Evolutionary conservation across 2,113 vertebrate species (phyloP), one percentile per base, ranked within the genome.

Genomic region (Sapayoa aenigma): DNA sequence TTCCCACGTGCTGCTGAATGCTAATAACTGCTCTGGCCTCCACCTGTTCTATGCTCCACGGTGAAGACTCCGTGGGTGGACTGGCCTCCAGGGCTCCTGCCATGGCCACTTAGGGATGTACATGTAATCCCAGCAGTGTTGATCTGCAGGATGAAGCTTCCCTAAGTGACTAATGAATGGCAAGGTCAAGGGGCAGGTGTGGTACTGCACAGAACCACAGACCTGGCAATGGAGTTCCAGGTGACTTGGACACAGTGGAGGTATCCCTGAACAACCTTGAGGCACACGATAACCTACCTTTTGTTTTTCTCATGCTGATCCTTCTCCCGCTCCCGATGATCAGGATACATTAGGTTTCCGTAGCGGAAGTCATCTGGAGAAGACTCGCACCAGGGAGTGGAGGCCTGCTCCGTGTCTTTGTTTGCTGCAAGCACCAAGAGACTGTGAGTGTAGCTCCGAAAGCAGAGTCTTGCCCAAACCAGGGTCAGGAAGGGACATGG

Each of bases 301-400:
- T 99, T 99, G 97, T 99, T 99, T 97, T 98, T 99, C 95, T 99
- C 99, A 16, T 99, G 99, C 93, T 99, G 99, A 81, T 99, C 99
- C 14, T 98, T 98, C 92, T 99, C 99, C 5, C 99, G 98, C 53
- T 99, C 99, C 10, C 99, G 98, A 3, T 98, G 99, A 22, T 99
- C 99, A 0, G 97, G 86, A 82, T 98, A 98, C 8, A 87, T 97
- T 12, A 98, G 98, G 97, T 98, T 99, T 74, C 98, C 97, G 0
- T 98, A 98, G 94, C 99, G 99, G 77, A 98, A 98, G 25, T 99
- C 99, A 23, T 99, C 99, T 0, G 99, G 99, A 2, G 99, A 99
- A 27, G 99, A 98, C 44, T 99, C 99, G 0, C 98, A 98, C 99
- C 99, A 99, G 9, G 98, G 98, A n/a, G 93, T 97, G 66, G 92